phyloP scores from a whole-genome alignment of 2,797 vertebrate genomes.

The Sandelia bainsii region DNA sequence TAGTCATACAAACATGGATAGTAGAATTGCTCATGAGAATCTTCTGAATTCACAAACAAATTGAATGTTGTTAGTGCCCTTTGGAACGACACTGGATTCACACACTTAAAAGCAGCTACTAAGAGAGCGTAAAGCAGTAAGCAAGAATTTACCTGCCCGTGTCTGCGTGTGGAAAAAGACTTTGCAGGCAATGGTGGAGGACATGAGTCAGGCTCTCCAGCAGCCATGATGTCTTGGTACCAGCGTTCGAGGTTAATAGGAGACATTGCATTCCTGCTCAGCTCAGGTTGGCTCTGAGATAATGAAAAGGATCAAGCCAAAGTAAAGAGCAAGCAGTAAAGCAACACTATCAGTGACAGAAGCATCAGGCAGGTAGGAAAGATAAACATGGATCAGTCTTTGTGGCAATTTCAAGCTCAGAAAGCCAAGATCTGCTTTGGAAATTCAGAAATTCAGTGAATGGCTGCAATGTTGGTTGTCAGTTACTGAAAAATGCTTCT shows the following conservation, averaged over 20 bases:
- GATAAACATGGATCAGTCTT: conserved; percentile 23
- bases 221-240: conserved; percentile 94
- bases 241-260: conserved; percentile 93
- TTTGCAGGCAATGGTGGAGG: conserved; percentile 95
- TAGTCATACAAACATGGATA: background rate
- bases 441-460: conserved; percentile 9
- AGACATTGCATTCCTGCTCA: conserved; percentile 81
- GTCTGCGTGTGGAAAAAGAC: conserved; percentile 89
- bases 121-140: conserved; percentile 9
- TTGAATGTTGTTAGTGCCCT: background rate
- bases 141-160: conserved; percentile 88
- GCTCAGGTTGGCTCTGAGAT: conserved; percentile 80
- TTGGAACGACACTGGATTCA: background rate
- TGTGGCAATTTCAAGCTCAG: conserved; percentile 22
- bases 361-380: conserved; percentile 66
- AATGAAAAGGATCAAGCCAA: conserved; percentile 62
- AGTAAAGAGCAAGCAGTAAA: conserved; percentile 40
- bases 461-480: background rate
- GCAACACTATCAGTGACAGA: conserved; percentile 48
- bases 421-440: background rate
- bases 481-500: background rate
- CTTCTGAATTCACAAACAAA: background rate
- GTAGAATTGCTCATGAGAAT: background rate
- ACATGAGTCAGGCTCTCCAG: conserved; percentile 87
- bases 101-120: background rate